These are phyloP conservation scores for Vultur gryphus DNA, from an alignment of 2,797 vertebrate species.

Conservation along the genomic window DNA sequence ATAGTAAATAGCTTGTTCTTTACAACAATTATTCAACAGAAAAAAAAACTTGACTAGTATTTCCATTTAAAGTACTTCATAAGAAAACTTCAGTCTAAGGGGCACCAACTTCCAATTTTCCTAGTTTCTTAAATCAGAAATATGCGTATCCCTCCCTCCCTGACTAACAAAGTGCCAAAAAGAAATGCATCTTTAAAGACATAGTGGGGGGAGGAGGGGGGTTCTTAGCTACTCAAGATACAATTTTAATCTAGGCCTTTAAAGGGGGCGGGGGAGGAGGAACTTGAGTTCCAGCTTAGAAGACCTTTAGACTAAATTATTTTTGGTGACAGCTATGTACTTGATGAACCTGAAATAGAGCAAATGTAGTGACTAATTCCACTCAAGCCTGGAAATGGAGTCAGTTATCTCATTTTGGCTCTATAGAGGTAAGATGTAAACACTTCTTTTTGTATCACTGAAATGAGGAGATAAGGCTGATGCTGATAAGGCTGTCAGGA, in stretches of 20 bases:
- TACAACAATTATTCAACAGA: background rate
- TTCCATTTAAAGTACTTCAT: background rate
- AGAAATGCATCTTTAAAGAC: background rate
- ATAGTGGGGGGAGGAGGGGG: no score
- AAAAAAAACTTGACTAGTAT: background rate
- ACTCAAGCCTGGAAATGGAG: background rate
- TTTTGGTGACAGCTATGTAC: background rate
- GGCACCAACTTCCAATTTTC: background rate
- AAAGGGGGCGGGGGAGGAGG: background rate
- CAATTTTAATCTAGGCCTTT: background rate
- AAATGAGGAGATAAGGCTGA: background rate
- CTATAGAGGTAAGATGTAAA: background rate
- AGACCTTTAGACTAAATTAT: background rate
- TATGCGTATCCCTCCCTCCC: background rate
- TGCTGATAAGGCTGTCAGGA: slow-evolving; percentile 43
- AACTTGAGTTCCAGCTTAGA: background rate
- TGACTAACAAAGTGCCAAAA: background rate
- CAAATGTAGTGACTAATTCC: background rate
- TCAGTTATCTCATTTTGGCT: background rate
- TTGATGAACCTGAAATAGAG: background rate
- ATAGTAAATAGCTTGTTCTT: background rate
- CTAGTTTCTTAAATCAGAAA: background rate
- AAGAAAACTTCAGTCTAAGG: background rate
- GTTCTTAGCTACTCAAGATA: background rate
- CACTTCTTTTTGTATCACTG: background rate